Percentiles rank a stretch among this genome's conserved stretches.
Evolutionary conservation across 2,797 vertebrate species (phyloP).

Genomic region (Sebastes minor): DNA sequence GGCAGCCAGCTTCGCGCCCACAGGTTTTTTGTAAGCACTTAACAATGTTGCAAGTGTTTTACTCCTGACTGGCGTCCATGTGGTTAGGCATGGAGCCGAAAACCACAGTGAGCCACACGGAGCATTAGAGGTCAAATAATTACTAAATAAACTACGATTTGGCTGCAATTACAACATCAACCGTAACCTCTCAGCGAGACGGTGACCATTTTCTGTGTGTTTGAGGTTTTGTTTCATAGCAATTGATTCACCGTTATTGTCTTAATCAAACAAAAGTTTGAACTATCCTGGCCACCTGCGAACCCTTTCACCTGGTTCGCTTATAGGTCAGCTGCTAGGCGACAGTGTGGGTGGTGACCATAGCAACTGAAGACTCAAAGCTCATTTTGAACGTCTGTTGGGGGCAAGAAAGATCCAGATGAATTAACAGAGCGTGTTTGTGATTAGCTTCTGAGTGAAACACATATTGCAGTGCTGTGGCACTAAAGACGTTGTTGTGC

Average conservation of each 20-base stretch:
- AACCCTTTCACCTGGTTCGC: slow-evolving; percentile 58
- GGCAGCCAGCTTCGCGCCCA: slow-evolving; percentile 25
- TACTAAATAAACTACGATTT: slow-evolving; percentile 2
- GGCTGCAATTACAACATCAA: slow-evolving; percentile 1
- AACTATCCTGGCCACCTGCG: slow-evolving; percentile 29
- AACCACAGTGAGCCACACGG: slow-evolving; percentile 24
- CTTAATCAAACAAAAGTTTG: slow-evolving; percentile 39
- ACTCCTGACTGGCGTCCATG: slow-evolving; percentile 48
- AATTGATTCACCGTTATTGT: slow-evolving; percentile 15
- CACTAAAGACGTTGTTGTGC: background rate
- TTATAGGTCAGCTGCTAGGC: slow-evolving; percentile 39
- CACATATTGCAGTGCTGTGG: background rate
- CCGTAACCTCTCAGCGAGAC: background rate
- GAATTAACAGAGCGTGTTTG: slow-evolving; percentile 14
- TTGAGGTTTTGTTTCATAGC: background rate
- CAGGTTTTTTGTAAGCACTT: slow-evolving; percentile 42
- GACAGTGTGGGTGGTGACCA: slow-evolving; percentile 43
- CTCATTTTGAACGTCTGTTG: slow-evolving; percentile 26
- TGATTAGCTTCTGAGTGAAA: background rate
- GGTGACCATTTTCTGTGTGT: background rate
- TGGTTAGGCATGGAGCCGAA: slow-evolving; percentile 36
- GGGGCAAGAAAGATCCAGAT: slow-evolving; percentile 16
- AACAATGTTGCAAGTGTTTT: slow-evolving; percentile 49
- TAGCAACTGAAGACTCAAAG: slow-evolving; percentile 39
- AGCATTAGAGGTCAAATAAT: slow-evolving; percentile 35